Evolutionary conservation across 2,797 vertebrate genomes (phyloP), one percentile per base, ranked within the genome.

Genomic region (Botia kubotai): DNA sequence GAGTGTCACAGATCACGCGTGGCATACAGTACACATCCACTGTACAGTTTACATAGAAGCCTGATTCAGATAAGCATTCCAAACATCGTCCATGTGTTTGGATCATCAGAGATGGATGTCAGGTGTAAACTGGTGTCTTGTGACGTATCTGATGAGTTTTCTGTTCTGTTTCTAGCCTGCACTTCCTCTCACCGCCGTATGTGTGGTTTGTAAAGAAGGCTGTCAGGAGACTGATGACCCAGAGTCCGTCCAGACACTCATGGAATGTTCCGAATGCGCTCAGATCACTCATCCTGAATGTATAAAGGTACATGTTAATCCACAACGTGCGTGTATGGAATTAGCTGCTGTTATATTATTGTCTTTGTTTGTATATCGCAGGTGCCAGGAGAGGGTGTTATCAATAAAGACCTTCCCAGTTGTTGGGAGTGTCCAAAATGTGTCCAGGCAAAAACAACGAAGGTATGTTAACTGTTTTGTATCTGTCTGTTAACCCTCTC

Each of bases 361-460:
- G 46, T 72, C 3, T 11, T 7, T 74, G 4, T 81, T 1, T 88
- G 5, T 87, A 77, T 72, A 16, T 70, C 75, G 0, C 89, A 99
- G 98, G 95, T 97, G 89, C 95, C 96, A 53, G 95, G 95, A 69
- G 96, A 97, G 83, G 97, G 97, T 1, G 93, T 96, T 87, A 94
- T 99, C 83, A 98, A 97, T 10, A 95, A 97, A 13, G 97, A 98
- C 87, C 93, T 99, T 85, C 97, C 97, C 3, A 98, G 97, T 91
- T 98, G 96, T 92, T 99, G 98, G 98, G 96, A 98, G 82, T 99
- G 97, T 91, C 97, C 97, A 8, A 98, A 96, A 88, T 99, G 98
- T 93, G 95, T 95, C 85, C 95, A 97, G 82, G 95, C 88, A 76
- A 93, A 93, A 87, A 90, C 82, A 75, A 94, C 95, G 0, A 96